Evolutionary conservation across 2,888 invertebrate species (phyloP), one percentile per base, ranked within the genome.

Genomic region (Diplazon laetatorius): DNA sequence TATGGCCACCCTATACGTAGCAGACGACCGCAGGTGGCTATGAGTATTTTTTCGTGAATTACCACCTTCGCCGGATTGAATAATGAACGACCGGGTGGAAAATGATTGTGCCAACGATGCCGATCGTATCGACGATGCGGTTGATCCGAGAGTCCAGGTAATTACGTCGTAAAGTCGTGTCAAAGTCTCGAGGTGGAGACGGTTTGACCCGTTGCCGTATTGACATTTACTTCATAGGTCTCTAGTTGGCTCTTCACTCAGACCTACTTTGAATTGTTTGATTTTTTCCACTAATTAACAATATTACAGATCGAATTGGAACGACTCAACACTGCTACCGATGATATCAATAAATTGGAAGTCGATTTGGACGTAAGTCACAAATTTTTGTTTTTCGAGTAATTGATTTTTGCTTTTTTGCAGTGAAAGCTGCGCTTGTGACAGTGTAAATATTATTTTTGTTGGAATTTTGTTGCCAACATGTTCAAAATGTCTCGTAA

Each of bases 311-410:
- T 96, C 87, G 97, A 98, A 92, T 92, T 98, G 89, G 98, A 98
- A 90, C 94, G 96, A 87, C 92, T 98, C 78, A 98, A 98, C 91
- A 95, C 95, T 86, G 96, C 97, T 25, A 97, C 98, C 68, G 97
- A 98, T 92, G 97, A 97, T 91, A 98, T 98, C 87, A 98, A 98
- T 91, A 95, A 95, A 86, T 93, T 97, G 80, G 98, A 98, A 92
- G 95, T 97, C 82, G 97, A 97, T 91, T 92, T 97, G 86, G 97
- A 97, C 91, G 95, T 95, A 91, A 93, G 93, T 70, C 14, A 16
- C 20, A 18, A 57, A 35, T 65, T 76, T 57, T 5, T 65, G 5
- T 59, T n/a, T n/a, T n/a, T n/a, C n/a, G n/a, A 39, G 30, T 4
- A 1, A 9, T 9, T 30, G n/a, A 16, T 66, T 16, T 42, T 14